A percentile compares a stretch with the other conserved stretches of the same genome.
These are phyloP conservation scores for Zenarchopterus dispar DNA, from an alignment of 2,797 vertebrate genomes.

Conservation along the genomic window DNA sequence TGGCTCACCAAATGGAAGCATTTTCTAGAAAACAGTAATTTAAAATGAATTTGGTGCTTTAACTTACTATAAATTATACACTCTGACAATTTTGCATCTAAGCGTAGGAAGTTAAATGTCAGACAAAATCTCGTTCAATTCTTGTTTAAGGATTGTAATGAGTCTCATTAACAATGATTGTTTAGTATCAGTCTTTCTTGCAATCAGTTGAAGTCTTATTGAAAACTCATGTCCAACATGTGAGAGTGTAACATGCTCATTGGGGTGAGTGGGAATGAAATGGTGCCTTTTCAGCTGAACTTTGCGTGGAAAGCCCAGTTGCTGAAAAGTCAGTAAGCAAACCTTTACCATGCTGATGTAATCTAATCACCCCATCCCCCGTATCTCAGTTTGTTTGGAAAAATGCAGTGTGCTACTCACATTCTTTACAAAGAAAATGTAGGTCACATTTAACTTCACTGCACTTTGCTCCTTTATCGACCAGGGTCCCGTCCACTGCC, in stretches of 20 bases:
- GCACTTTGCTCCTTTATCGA: too few species aligned
- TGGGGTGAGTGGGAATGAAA: neutral
- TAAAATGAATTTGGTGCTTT: constrained; percentile 37
- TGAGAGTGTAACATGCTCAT: neutral
- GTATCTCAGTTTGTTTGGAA: too few species aligned
- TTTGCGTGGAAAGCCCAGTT: neutral
- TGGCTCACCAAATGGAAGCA: constrained; percentile 36
- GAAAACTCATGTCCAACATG: neutral
- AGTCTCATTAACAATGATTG: neutral
- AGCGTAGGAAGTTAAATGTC: constrained; percentile 12
- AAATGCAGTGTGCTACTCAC: too few species aligned
- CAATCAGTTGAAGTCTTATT: neutral
- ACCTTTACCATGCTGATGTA: too few species aligned
- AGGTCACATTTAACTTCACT: too few species aligned
- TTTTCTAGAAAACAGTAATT: constrained; percentile 44
- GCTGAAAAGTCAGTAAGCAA: too few species aligned
- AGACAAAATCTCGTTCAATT: constrained; percentile 3
- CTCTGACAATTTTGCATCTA: constrained; percentile 8
- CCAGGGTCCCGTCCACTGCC: too few species aligned
- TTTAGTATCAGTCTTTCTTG: constrained; percentile 2
- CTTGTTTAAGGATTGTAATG: constrained; percentile 9
- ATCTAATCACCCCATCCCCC: too few species aligned
- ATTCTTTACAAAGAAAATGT: too few species aligned
- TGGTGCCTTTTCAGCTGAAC: constrained; percentile 7
- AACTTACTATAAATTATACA: constrained; percentile 31